Conservation (phyloP, 2,113 vertebrate genomes). For the Neopipo cinnamomea region DNA sequence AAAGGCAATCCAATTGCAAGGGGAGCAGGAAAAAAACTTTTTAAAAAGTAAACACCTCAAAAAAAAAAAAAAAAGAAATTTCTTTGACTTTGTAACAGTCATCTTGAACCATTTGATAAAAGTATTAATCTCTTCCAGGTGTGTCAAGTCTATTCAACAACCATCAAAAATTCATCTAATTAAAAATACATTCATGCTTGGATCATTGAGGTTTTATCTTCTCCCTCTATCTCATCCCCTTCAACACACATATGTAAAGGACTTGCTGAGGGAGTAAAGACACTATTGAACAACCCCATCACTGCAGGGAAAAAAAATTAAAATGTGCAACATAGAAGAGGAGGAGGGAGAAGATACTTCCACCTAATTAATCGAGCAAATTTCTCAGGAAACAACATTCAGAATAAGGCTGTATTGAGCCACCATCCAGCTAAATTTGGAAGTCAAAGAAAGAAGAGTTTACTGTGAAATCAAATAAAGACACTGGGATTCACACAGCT, state of each 20-base stretch:
- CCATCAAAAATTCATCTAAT: neutral
- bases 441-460: neutral
- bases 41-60: neutral
- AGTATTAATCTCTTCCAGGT: neutral
- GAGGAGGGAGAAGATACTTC: neutral
- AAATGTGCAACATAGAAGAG: neutral
- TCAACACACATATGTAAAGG: neutral
- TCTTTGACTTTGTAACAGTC: neutral
- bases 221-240: neutral
- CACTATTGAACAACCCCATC: neutral
- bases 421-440: neutral
- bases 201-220: neutral
- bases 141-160: neutral
- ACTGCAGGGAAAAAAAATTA: neutral
- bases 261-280: neutral
- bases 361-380: neutral
- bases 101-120: neutral
- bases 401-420: neutral
- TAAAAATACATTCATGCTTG: neutral
- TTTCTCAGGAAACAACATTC: neutral
- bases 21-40: neutral
- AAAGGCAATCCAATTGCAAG: neutral
- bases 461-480: neutral
- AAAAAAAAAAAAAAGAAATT: neutral
- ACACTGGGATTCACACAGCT: neutral